Conservation (phyloP, 2,113 vertebrate genomes). For the Budorcas taxicolor region DNA sequence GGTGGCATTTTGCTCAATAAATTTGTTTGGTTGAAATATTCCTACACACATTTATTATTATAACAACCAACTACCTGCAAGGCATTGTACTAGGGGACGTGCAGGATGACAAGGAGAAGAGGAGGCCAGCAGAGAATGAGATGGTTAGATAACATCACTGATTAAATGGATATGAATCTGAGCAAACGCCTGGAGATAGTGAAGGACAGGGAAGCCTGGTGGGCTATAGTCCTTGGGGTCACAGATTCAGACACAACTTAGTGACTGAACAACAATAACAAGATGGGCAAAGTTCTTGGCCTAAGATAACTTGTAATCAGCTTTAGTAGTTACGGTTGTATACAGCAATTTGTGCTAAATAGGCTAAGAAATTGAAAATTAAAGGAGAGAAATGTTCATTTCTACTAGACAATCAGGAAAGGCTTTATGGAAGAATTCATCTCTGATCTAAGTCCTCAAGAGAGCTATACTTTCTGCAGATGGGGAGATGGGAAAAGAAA, state of each 20-base stretch:
- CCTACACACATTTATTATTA: background rate
- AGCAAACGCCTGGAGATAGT: background rate
- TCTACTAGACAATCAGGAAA: background rate
- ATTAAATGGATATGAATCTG: background rate
- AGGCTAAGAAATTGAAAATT: background rate
- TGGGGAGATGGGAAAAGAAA: background rate
- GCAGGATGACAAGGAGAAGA: background rate
- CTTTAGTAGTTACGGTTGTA: background rate
- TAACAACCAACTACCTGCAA: background rate
- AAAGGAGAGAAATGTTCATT: background rate
- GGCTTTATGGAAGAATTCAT: background rate
- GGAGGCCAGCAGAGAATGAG: background rate
- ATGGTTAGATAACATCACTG: background rate
- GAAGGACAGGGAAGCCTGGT: background rate
- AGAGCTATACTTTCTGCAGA: background rate
- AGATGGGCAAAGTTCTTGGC: background rate
- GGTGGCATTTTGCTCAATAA: background rate
- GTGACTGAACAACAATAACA: background rate
- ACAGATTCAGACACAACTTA: background rate
- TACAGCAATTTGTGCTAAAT: background rate
- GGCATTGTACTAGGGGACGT: background rate
- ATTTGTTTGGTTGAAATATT: background rate
- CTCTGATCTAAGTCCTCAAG: background rate
- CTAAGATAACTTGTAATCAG: background rate
- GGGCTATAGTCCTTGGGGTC: background rate